These are phyloP conservation scores for Stegastes partitus DNA, from an alignment of 2,113 vertebrate species.

Conservation along the genomic window DNA sequence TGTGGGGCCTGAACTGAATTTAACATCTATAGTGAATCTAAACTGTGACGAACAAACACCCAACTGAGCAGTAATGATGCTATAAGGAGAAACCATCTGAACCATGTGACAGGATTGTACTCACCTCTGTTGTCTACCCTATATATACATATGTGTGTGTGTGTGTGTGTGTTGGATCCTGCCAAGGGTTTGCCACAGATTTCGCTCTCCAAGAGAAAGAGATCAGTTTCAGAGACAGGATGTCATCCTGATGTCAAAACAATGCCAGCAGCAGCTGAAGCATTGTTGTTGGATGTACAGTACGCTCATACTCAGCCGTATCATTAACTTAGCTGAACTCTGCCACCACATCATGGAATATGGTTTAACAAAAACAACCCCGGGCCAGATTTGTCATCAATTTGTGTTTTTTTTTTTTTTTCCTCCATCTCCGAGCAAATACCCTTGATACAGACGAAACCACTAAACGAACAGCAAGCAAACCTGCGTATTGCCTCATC, in stretches of 20 bases:
- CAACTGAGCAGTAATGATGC: too few species aligned
- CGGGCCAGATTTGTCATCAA: constrained; percentile 67
- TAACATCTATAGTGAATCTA: too few species aligned
- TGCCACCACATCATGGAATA: constrained; percentile 67
- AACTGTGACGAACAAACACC: too few species aligned
- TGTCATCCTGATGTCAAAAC: constrained; percentile 62
- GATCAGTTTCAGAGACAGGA: constrained; percentile 56
- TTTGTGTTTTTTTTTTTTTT: constrained; percentile 52
- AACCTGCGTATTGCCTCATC: constrained; percentile 51
- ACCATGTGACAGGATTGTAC: too few species aligned
- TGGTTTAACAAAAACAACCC: constrained; percentile 74
- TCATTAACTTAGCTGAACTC: constrained; percentile 73
- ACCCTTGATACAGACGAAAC: constrained; percentile 46
- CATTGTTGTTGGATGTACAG: constrained; percentile 41
- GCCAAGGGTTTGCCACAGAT: constrained; percentile 11
- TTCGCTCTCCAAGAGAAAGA: constrained; percentile 26
- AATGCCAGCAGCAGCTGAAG: constrained; percentile 55
- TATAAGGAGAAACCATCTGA: too few species aligned
- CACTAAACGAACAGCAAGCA: constrained; percentile 29
- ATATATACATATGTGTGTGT: too few species aligned
- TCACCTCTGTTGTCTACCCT: too few species aligned
- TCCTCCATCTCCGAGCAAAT: constrained; percentile 28
- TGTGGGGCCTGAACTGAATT: too few species aligned
- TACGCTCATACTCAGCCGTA: constrained; percentile 31
- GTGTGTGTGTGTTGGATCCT: too few species aligned